Conservation (phyloP, 2,888 invertebrate genomes). For the Lordiphosa andalusiaca region DNA sequence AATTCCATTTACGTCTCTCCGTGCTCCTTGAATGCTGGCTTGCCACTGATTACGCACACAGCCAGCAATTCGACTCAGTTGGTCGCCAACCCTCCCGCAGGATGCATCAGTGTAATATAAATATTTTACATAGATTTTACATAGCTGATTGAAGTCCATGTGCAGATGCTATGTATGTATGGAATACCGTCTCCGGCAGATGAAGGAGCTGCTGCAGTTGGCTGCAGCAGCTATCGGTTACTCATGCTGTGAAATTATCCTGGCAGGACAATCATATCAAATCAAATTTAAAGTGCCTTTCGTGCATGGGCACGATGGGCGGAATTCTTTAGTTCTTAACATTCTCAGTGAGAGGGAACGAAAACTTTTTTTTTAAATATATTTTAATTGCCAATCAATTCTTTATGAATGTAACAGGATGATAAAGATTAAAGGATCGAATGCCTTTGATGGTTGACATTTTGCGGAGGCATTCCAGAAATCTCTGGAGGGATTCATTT, state of each 20-base stretch:
- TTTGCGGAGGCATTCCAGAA: too few relatives aligned
- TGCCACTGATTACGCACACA: conserved; percentile 55
- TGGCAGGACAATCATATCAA: conserved; percentile 53
- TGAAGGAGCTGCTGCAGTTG: background rate
- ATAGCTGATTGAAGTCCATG: conserved; percentile 70
- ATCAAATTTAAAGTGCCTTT: conserved; percentile 52
- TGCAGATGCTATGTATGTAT: conserved; percentile 53
- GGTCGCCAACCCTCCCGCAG: conserved; percentile 16
- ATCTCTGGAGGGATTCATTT: too few relatives aligned
- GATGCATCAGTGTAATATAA: conserved; percentile 69
- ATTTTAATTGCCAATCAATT: background rate
- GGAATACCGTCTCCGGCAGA: conserved; percentile 6
- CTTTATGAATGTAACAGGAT: too few relatives aligned
- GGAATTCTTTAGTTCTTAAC: background rate
- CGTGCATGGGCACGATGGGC: conserved; percentile 24
- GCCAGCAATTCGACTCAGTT: conserved; percentile 17
- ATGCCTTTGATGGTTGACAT: too few relatives aligned
- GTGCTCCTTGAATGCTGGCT: conserved; percentile 26
- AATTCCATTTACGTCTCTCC: conserved; percentile 32
- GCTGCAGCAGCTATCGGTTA: conserved; percentile 1
- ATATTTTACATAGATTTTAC: conserved; percentile 74
- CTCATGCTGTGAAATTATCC: conserved; percentile 48
- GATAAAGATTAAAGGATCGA: too few relatives aligned
- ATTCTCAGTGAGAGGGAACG: background rate
- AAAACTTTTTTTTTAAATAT: background rate